phyloP scores from a whole-genome alignment of 2,888 invertebrate genomes.

The Enoplolaimus lenunculus region DNA sequence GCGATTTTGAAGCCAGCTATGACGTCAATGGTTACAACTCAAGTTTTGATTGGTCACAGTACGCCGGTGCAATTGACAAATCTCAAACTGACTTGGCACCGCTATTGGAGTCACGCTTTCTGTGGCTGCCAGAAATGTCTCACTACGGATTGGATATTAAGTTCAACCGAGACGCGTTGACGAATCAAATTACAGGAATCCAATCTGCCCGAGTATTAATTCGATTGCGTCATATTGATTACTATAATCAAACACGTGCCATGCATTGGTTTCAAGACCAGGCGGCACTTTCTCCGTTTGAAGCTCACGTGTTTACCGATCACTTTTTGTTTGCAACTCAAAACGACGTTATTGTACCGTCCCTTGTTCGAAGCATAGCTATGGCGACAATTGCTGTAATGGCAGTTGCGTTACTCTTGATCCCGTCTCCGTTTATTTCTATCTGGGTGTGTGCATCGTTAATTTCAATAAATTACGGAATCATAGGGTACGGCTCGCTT shows the following conservation, averaged over 20 bases:
- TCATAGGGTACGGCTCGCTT: conserved; percentile 4
- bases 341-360: not conserved
- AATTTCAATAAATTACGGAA: conserved; percentile 4
- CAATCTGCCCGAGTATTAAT: not conserved
- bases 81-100: no score
- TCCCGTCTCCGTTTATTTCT: not conserved
- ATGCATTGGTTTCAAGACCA: not conserved
- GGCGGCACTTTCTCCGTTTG: not conserved
- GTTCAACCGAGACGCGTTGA: conserved; percentile 1
- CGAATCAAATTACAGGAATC: no score
- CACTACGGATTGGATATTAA: not conserved
- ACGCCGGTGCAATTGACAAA: no score
- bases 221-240: not conserved
- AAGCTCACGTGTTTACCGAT: conserved; percentile 2
- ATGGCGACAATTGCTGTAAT: not conserved
- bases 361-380: not conserved
- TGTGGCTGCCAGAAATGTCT: not conserved
- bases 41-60: no score
- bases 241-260: not conserved
- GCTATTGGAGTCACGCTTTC: not conserved
- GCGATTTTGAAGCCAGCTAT: no score
- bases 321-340: conserved; percentile 7
- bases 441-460: not conserved
- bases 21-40: no score
- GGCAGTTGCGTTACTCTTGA: not conserved